A percentile compares a stretch with the other conserved stretches of the same genome.
Evolutionary conservation across 1,140 invertebrate species (phyloP).

Genomic region (Andricus grossulariae): DNA sequence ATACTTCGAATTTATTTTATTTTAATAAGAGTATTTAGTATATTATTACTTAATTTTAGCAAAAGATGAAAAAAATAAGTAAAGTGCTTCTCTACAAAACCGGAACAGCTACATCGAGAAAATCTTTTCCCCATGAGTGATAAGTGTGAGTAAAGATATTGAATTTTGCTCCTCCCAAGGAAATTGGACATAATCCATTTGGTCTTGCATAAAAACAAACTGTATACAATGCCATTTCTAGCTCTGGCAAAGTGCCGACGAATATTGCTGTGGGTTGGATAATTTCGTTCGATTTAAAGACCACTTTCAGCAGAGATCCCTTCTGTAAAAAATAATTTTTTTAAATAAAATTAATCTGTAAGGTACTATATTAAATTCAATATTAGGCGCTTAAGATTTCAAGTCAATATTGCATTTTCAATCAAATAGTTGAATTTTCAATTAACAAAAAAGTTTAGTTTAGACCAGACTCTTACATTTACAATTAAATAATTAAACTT

Average conservation of each 20-base stretch:
- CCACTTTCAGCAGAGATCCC: slow-evolving; percentile 85
- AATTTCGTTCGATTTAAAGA: slow-evolving; percentile 84
- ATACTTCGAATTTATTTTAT: neutral
- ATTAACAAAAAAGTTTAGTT: no score
- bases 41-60: no score
- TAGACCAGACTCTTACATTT: no score
- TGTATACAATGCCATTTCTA: slow-evolving; percentile 93
- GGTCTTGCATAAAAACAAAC: slow-evolving; percentile 87
- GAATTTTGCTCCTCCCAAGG: slow-evolving; percentile 81
- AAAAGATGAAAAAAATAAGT: neutral
- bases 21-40: neutral
- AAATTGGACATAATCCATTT: slow-evolving; percentile 83
- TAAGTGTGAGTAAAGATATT: slow-evolving; percentile 84
- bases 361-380: no score
- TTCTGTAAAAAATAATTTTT: slow-evolving; percentile 69
- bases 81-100: slow-evolving; percentile 67
- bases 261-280: slow-evolving; percentile 88
- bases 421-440: no score
- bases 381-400: no score
- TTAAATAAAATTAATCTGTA: no score
- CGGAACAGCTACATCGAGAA: slow-evolving; percentile 87
- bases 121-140: slow-evolving; percentile 82
- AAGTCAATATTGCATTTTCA: no score
- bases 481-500: no score
- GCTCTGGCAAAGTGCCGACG: slow-evolving; percentile 92